phyloP scores from a whole-genome alignment of 2,797 vertebrate species.

The Nasua narica region DNA sequence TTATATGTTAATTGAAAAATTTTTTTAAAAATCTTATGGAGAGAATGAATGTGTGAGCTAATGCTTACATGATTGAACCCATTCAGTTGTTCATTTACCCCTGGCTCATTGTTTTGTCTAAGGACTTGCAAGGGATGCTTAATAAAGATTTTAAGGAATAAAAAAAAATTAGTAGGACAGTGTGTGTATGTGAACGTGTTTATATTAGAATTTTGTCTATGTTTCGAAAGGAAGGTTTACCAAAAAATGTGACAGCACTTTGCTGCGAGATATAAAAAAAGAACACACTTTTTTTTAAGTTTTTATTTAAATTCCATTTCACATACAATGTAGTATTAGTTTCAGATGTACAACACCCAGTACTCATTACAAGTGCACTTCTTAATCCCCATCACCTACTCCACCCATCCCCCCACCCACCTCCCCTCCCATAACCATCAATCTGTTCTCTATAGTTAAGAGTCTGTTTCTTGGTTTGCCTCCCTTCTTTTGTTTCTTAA shows the following conservation, averaged over 20 bases:
- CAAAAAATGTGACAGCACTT: neutral
- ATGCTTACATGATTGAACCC: neutral
- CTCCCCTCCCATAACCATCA: neutral
- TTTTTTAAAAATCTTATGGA: neutral
- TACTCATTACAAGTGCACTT: neutral
- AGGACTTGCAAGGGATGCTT: neutral
- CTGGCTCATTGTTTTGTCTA: neutral
- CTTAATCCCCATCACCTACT: neutral
- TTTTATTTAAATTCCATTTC: neutral
- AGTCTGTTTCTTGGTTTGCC: neutral
- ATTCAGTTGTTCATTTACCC: neutral
- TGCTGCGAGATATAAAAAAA: neutral
- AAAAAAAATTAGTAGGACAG: neutral
- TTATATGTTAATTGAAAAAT: too few relatives aligned
- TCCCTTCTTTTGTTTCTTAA: neutral
- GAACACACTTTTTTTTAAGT: neutral
- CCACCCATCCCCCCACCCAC: neutral
- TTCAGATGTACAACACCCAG: neutral
- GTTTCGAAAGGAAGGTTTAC: neutral
- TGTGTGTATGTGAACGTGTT: neutral
- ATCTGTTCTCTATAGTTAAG: too few relatives aligned
- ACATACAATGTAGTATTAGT: neutral
- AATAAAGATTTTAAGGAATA: conserved; percentile 7
- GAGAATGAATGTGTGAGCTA: neutral
- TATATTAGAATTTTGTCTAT: neutral